These are phyloP conservation scores for Aphelinus certus DNA, from an alignment of 1,140 invertebrate genomes.

Conservation along the genomic window DNA sequence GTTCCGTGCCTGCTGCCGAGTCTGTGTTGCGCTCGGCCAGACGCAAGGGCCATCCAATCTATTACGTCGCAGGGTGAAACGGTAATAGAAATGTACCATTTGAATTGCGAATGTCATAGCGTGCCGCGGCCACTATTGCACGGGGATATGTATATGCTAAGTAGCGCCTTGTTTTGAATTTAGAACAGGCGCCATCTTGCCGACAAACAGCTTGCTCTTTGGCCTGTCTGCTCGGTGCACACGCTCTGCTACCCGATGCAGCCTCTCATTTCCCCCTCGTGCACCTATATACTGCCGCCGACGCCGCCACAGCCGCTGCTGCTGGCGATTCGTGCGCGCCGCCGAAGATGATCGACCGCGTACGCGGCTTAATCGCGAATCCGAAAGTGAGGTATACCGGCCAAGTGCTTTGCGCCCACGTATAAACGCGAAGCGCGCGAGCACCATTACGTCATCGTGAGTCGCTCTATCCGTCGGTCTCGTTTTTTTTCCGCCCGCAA, in stretches of 20 bases:
- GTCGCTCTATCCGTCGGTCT: too few species aligned
- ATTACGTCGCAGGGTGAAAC: constrained; percentile 48
- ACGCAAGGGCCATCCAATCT: constrained; percentile 19
- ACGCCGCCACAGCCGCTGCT: not conserved
- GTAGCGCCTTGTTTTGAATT: constrained; percentile 65
- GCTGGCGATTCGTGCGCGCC: not conserved
- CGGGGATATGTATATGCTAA: constrained; percentile 63
- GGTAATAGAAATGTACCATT: constrained; percentile 67
- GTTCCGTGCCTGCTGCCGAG: too few species aligned
- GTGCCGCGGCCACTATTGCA: constrained; percentile 52
- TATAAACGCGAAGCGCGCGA: too few species aligned
- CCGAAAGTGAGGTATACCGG: not conserved
- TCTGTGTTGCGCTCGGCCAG: not conserved
- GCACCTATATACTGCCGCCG: not conserved
- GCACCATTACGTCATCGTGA: too few species aligned
- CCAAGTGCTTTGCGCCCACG: too few species aligned
- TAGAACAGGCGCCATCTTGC: constrained; percentile 64
- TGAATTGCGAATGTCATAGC: constrained; percentile 67
- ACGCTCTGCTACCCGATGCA: not conserved
- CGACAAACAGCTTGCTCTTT: constrained; percentile 31
- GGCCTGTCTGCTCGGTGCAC: not conserved
- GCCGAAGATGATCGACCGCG: not conserved
- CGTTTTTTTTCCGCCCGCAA: too few species aligned
- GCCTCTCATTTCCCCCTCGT: not conserved
- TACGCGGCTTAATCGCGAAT: not conserved